Evolutionary conservation across 2,888 invertebrate species (phyloP), one percentile per base, ranked within the genome.

Genomic region (Trachelus troglodyta): DNA sequence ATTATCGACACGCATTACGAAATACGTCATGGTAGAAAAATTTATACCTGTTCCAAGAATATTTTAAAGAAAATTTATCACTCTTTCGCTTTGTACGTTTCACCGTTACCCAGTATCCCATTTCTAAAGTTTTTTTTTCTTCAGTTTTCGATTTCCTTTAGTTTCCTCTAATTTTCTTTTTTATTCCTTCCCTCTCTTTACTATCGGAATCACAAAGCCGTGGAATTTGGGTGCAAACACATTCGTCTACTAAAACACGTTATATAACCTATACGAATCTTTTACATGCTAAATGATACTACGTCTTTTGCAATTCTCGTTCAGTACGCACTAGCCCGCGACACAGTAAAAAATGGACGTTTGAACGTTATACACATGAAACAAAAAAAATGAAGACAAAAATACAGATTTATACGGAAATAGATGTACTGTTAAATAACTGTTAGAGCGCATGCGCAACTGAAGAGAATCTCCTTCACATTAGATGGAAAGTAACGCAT

Each of bases 131-230:
- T 9, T 35, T 69, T n/a, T 34, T 34, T 37, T 9, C 35, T 69
- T 37, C 68, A 69, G 40, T 37, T 74, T 75, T 75, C 76, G 69
- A 77, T 77, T 78, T 76, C n/a, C 11, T 23, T 23, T 34, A 6
- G 4, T 73, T 77, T n/a, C 11, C 40, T 56, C 34, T 15, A 40
- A 75, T 33, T n/a, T 75, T 15, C 69, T 75, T 69, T 74, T 79
- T 77, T 74, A 76, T 79, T 75, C 74, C 73, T 40, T 69, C 69
- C 75, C 75, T 74, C 75, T 81, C 75, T 75, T 69, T 76, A 56
- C 56, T 56, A 56, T 56, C 56, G 56, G 56, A 56, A 56, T 56
- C 56, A 23, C 23, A 23, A 56, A 56, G 56, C 56, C 56, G 56
- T 56, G 56, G 56, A 56, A 56, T 56, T 56, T 56, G 56, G 56